Base-by-base conservation (phyloP, 2,888 invertebrate species). In the Ennomos erosarius region DNA sequence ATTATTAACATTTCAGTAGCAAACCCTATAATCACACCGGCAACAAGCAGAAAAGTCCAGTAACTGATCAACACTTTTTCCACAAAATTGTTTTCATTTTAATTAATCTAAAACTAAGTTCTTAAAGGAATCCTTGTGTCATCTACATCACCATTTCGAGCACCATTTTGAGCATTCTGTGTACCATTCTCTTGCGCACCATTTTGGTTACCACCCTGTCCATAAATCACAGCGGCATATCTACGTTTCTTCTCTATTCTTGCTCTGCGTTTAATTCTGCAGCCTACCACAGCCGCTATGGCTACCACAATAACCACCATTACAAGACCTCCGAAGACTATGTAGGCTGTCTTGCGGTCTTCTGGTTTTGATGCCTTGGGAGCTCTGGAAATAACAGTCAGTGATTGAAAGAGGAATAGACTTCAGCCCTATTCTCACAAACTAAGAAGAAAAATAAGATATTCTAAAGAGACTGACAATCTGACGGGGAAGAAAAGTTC, bases 301-400 rank as follows among this genome's bases (percentile, higher is more conserved):
- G 10, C 10, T 16, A n/a, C 26, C 43, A 43, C 43, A n/a, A 26
- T 43, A 8, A 26, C 16, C 43, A 43, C 43, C 43, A 43, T 43
- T 5, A 43, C 8, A 10, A 43, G 43, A 26, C 43, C 43, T 1
- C 10, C 26, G 10, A 43, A n/a, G 8, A 43, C n/a, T 3, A 43
- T n/a, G 43, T 43, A 26, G 10, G 9, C 0, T 10, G 26, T 43
- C n/a, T 43, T 26, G 26, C 6, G 10, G 10, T 43, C 43, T 43
- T 43, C 8, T 1, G 26, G 10, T 5, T 26, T 43, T 10, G n/a
- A 26, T 9, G 43, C 26, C 8, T 43, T 26, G 43, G 43, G 26
- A 10, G 26, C 26, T 10, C 43, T 43, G 43, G 26, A 43, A 26
- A 43, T 1, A 16, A 1, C 16, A 26, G 26, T 26, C 6, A 6